These are phyloP conservation scores for Leptoteleia sp. DNA, from an alignment of 1,140 invertebrate genomes.

Conservation along the genomic window DNA sequence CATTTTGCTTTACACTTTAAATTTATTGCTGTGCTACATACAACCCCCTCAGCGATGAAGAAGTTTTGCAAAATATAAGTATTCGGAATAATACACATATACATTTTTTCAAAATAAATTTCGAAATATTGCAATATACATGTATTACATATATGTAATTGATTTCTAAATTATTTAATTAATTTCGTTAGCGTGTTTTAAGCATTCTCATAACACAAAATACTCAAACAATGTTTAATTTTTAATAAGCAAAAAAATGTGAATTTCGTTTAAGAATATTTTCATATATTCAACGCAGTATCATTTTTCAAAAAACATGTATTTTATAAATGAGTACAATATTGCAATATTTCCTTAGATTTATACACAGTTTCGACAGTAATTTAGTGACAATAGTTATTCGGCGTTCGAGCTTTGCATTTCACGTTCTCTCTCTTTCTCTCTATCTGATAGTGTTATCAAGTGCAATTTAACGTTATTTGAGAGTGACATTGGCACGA, in stretches of 20 bases:
- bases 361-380: constrained; percentile 50
- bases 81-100: constrained; percentile 49
- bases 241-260: no score
- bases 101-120: constrained; percentile 28
- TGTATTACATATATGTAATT: no score
- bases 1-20: constrained; percentile 58
- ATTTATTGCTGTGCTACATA: constrained; percentile 75
- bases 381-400: constrained; percentile 52
- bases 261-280: no score
- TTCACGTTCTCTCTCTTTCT: constrained; percentile 66
- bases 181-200: no score
- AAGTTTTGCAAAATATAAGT: constrained; percentile 63
- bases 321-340: constrained; percentile 16
- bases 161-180: no score
- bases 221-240: no score
- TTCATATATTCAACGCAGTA: no score
- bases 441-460: constrained; percentile 62
- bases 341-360: constrained; percentile 58
- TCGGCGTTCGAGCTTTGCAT: constrained; percentile 58
- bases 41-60: constrained; percentile 72
- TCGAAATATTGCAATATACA: constrained; percentile 56
- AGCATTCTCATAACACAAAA: no score
- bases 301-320: no score
- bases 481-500: constrained; percentile 69
- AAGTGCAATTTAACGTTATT: constrained; percentile 64